These are phyloP conservation scores for Pongo abelii DNA, from an alignment of 2,113 vertebrate genomes.

Conservation along the genomic window DNA sequence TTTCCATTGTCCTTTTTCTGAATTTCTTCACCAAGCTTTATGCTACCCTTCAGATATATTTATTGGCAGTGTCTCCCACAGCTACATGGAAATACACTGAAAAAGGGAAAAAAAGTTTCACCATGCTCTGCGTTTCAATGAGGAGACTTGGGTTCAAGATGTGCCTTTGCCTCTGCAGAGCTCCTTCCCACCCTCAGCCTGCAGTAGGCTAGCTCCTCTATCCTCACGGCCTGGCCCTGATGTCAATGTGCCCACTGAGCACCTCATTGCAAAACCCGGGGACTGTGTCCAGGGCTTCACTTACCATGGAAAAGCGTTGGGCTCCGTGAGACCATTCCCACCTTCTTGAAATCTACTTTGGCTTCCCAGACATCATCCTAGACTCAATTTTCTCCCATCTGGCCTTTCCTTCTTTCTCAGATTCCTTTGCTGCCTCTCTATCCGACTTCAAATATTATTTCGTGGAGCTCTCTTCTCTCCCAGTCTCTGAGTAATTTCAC, in stretches of 20 bases:
- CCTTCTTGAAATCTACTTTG: background rate
- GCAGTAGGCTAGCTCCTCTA: fast-evolving
- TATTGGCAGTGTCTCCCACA: background rate
- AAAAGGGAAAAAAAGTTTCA: background rate
- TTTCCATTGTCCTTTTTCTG: background rate
- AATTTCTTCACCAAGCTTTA: background rate
- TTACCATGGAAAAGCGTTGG: background rate
- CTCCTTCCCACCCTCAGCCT: background rate
- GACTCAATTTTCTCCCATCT: background rate
- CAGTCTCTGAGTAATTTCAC: background rate
- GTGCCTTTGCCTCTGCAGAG: background rate
- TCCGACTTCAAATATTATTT: background rate
- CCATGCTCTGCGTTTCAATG: background rate
- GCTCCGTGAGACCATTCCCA: fast-evolving
- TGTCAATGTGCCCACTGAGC: no score
- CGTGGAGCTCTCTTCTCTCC: background rate
- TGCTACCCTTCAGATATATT: background rate
- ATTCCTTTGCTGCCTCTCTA: background rate
- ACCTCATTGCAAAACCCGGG: background rate
- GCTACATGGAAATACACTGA: background rate
- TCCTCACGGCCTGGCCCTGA: fast-evolving
- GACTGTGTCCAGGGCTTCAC: background rate
- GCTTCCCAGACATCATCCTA: background rate
- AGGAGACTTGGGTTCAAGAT: background rate
- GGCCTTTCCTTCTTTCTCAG: background rate